Conservation (phyloP, 1,140 invertebrate species). For the Schlechtendalia chinensis region DNA sequence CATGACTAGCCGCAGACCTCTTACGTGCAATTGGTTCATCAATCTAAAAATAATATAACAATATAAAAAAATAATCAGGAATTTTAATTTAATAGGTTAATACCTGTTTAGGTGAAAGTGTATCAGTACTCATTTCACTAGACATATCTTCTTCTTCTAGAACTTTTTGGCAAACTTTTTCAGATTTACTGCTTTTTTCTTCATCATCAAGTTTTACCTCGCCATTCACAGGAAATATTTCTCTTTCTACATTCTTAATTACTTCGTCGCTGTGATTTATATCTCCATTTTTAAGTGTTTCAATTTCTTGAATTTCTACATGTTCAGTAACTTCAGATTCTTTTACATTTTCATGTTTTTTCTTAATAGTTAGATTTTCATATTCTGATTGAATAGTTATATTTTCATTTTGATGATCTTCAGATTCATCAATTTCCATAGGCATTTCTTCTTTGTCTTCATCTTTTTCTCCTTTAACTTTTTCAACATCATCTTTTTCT, state of each 20-base stretch:
- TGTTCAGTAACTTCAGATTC: neutral
- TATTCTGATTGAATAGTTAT: neutral
- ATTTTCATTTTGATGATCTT: neutral
- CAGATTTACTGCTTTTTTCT: slow-evolving; percentile 17
- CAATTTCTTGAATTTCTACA: neutral
- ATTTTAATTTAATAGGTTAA: neutral
- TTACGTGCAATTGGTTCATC: slow-evolving; percentile 41
- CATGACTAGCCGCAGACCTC: slow-evolving; percentile 45
- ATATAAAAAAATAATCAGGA: neutral
- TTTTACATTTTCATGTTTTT: neutral
- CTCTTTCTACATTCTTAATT: neutral
- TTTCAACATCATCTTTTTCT: too few relatives aligned
- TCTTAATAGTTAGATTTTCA: neutral
- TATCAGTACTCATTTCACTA: slow-evolving; percentile 37
- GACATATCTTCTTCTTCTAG: slow-evolving; percentile 22
- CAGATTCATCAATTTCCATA: slow-evolving; percentile 21
- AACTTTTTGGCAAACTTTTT: neutral
- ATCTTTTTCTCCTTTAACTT: neutral
- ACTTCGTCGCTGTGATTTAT: neutral
- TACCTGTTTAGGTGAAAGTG: slow-evolving; percentile 47
- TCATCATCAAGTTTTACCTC: neutral
- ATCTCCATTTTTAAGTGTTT: slow-evolving; percentile 9
- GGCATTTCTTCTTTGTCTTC: neutral
- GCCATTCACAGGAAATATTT: slow-evolving; percentile 5
- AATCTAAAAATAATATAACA: slow-evolving; percentile 19